phyloP scores from a whole-genome alignment of 2,113 vertebrate genomes.

The Plectropomus leopardus region DNA sequence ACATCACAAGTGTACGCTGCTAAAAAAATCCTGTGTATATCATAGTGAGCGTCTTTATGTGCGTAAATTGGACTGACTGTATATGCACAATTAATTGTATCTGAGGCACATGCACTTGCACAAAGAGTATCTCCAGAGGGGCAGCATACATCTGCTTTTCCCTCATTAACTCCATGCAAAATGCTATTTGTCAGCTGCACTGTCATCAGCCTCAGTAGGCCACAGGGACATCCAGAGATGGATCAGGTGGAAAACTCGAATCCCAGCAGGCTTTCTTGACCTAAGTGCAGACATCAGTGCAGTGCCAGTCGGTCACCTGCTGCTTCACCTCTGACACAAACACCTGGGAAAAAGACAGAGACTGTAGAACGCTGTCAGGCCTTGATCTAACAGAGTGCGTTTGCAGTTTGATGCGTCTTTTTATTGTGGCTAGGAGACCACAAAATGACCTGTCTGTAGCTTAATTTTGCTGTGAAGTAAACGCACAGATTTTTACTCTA shows the following conservation, averaged over 20 bases:
- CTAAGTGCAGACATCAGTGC: slow-evolving; percentile 36
- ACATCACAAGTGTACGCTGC: background rate
- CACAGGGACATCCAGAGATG: slow-evolving; percentile 59
- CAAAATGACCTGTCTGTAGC: no score
- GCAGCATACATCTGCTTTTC: slow-evolving; percentile 63
- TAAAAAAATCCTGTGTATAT: background rate
- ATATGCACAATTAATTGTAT: slow-evolving; percentile 42
- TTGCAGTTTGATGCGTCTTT: no score
- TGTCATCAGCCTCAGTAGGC: slow-evolving; percentile 49
- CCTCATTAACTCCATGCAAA: slow-evolving; percentile 62
- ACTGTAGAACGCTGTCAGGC: slow-evolving; percentile 2
- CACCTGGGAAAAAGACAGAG: slow-evolving; percentile 52
- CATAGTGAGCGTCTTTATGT: background rate
- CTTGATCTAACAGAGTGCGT: no score
- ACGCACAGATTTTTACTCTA: no score
- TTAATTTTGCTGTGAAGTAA: no score
- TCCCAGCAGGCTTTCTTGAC: slow-evolving; percentile 61
- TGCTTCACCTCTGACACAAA: slow-evolving; percentile 65
- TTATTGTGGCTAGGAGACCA: no score
- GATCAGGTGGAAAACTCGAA: slow-evolving; percentile 65
- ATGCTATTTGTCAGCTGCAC: slow-evolving; percentile 55
- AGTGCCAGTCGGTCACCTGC: slow-evolving; percentile 59
- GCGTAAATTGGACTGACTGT: background rate
- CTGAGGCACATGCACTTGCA: slow-evolving; percentile 13
- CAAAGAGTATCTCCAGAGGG: slow-evolving; percentile 35